Evolutionary conservation across 1,140 invertebrate genomes (phyloP), one percentile per base, ranked within the genome.

Genomic region (Thaumetopoea pityocampa): DNA sequence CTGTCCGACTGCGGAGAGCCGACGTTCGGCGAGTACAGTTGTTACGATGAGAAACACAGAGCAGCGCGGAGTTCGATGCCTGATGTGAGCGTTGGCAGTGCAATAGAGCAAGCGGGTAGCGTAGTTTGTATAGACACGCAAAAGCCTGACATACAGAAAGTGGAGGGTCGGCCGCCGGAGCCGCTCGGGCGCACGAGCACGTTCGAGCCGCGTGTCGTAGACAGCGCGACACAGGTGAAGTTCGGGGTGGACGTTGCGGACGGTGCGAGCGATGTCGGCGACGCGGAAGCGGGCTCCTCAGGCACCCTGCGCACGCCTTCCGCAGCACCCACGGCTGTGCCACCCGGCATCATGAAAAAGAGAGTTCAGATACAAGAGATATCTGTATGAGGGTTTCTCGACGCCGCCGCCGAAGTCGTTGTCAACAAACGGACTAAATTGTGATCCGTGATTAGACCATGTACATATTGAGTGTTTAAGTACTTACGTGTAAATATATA

Each of bases 321-420:
- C 30, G 80, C 85, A 19, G 84, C 91, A 12, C 88, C 91, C 4
- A 89, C 91, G 50, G 90, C 91, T 7, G 90, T 90, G n/a, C 91
- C 92, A 4, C 91, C 91, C 0, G 91, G 90, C 20, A 89, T 91
- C 30, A 90, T 92, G 80, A 94, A 94, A 77, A 94, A 94, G 81
- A 89, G 93, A 57, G 93, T 94, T 48, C 93, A 94, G 82, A 94
- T 94, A 77, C 93, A 94, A 78, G 93, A 94, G 73, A 94, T 94
- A 85, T 94, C 93, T 24, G 93, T 94, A 77, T 94, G 89, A 91
- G 71, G 68, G 50, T 76, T 79, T 45, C 63, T 84, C 11, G 67
- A 76, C 45, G 47, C 62, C 57, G 64, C 65, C 55, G 65, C 66
- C n/a, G 77, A 73, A 52, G 62, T 83, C 14, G 77, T 83, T 37